Evolutionary conservation across 2,113 vertebrate genomes (phyloP), one percentile per base, ranked within the genome.

Genomic region (Murina feae): DNA sequence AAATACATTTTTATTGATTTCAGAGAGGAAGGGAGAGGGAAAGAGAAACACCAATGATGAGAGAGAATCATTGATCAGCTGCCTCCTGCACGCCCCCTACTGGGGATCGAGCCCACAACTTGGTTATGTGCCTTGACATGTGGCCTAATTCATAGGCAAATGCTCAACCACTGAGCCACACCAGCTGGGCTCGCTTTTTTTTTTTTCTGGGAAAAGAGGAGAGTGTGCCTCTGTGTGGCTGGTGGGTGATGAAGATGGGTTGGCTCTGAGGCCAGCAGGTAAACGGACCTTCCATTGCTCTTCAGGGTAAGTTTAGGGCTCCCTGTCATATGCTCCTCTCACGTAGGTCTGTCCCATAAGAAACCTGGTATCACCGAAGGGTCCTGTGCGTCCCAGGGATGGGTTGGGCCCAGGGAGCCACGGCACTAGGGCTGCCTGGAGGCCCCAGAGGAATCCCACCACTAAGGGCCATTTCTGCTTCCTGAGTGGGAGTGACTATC

Each of bases 401-500:
- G 11, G 35, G 4, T 3, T 16, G 30, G 37, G 20, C 23, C n/a
- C 11, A 1, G 37, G 35, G 4, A 16, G 25, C 35, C 16, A 2
- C 80, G 11, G 17, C 4, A 1, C 32, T 69, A 35, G 66, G 58
- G 49, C 5, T 18, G 1, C 79, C 53, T 6, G 8, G 32, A n/a
- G 28, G 4, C 10, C 47, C 25, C 21, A 6, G 49, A 21, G 1
- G 32, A 35, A 47, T 21, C 35, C 66, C 28, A 30, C 58, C 42
- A 18, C 2, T 7, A 4, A 65, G 47, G 21, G 44, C 44, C 75
- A 51, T 8, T 44, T 21, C 80, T 81, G 60, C 44, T n/a, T 55
- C 72, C 66, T 5, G 5, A 35, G 58, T 2, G 1, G n/a, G 35
- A 84, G 78, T n/a, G 23, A 0, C 55, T 1, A 0, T 3, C 78